Conservation (phyloP, 2,113 vertebrate species). For the Ceyx margarethae region DNA sequence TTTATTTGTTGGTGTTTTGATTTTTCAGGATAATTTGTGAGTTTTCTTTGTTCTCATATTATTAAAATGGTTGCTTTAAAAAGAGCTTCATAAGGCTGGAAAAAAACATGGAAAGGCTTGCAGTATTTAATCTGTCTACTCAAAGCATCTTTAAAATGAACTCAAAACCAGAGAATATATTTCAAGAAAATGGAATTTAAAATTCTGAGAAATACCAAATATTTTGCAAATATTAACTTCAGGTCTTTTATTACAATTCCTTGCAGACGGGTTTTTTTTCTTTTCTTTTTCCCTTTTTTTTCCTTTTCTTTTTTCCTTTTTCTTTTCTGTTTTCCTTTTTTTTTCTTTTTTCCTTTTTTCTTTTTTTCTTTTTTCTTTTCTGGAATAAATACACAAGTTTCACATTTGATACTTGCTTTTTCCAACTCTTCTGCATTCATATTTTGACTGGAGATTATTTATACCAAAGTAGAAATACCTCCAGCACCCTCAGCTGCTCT, state of each 20-base stretch:
- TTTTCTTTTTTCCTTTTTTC: background rate
- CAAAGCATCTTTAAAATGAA: background rate
- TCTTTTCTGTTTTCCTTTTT: too few relatives aligned
- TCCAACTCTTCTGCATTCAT: background rate
- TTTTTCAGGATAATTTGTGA: background rate
- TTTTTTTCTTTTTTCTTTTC: background rate
- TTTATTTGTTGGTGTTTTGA: background rate
- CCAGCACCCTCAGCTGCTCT: background rate
- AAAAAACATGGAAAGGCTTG: background rate
- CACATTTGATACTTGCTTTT: background rate
- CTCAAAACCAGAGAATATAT: background rate
- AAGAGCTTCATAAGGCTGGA: background rate
- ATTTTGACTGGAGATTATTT: background rate
- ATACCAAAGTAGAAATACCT: background rate
- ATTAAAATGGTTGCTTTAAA: background rate
- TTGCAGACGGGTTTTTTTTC: background rate
- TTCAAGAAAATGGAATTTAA: background rate
- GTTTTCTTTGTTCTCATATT: background rate
- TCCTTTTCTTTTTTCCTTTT: too few relatives aligned
- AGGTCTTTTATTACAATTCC: background rate
- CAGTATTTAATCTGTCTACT: background rate
- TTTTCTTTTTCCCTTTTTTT: too few relatives aligned
- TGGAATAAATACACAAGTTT: background rate
- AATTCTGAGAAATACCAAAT: background rate
- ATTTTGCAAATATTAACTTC: background rate